phyloP scores from a whole-genome alignment of 2,797 vertebrate species.

The Bovichtus diacanthus region DNA sequence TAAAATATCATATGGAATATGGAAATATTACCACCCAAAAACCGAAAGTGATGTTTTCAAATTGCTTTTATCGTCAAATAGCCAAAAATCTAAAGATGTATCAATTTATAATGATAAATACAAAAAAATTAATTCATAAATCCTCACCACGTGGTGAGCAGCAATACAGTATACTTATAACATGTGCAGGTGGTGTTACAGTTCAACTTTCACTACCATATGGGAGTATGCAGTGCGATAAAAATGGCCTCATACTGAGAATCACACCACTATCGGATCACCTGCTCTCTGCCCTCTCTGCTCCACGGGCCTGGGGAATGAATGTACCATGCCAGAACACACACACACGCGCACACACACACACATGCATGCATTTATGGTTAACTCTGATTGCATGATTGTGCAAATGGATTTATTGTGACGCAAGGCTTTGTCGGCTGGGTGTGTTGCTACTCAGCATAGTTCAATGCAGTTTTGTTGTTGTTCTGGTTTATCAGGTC shows the following conservation, averaged over 20 bases:
- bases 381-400: slow-evolving; percentile 39
- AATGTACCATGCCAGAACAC: slow-evolving; percentile 12
- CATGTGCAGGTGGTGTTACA: slow-evolving; percentile 13
- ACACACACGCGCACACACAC: not conserved
- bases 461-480: slow-evolving; percentile 8
- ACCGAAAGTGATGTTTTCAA: not conserved
- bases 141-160: not conserved
- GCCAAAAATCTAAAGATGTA: not conserved
- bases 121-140: not conserved
- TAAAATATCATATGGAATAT: not conserved
- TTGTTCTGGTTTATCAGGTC: slow-evolving; percentile 45
- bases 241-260: slow-evolving; percentile 21
- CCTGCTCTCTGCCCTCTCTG: slow-evolving; percentile 9
- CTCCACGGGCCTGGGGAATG: not conserved
- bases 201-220: not conserved
- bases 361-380: not conserved
- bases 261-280: slow-evolving; percentile 25
- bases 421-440: slow-evolving; percentile 28
- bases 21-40: not conserved
- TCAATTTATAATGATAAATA: not conserved
- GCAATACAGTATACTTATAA: not conserved
- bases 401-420: slow-evolving; percentile 56
- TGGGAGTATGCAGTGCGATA: not conserved
- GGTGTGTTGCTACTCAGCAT: slow-evolving; percentile 38
- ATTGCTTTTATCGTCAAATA: not conserved